phyloP scores from a whole-genome alignment of 1,140 invertebrate species.

The Calliphora vicina region DNA sequence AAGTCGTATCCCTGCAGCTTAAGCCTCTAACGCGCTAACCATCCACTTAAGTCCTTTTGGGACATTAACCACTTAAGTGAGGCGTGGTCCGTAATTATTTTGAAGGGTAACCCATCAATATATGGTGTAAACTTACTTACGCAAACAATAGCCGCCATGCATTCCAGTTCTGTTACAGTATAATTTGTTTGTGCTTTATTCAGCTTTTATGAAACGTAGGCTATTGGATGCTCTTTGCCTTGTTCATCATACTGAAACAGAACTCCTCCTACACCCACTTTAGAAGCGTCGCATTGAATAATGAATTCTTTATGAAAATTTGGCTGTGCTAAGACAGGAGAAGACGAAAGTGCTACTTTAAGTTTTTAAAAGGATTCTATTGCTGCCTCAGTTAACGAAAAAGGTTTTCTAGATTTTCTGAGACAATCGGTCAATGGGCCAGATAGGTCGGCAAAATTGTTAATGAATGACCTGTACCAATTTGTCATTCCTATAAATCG shows the following conservation, averaged over 20 bases:
- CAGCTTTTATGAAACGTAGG: neutral
- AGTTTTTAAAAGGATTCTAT: constrained; percentile 39
- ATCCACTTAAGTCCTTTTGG: constrained; percentile 55
- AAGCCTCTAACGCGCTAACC: constrained; percentile 51
- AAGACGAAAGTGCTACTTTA: constrained; percentile 36
- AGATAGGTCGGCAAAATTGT: constrained; percentile 48
- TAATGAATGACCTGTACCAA: constrained; percentile 59
- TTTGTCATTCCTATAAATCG: too few relatives aligned
- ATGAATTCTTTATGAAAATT: constrained; percentile 42
- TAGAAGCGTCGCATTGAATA: constrained; percentile 39
- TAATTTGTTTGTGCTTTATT: neutral
- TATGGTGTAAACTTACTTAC: constrained; percentile 17
- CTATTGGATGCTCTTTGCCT: neutral
- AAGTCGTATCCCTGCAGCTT: constrained; percentile 39
- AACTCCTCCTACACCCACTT: constrained; percentile 39
- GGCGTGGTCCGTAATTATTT: constrained; percentile 51
- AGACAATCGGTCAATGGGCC: constrained; percentile 45
- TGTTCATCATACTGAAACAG: neutral
- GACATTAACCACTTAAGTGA: constrained; percentile 49
- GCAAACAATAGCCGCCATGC: neutral
- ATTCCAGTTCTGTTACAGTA: constrained; percentile 2
- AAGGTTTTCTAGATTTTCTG: neutral
- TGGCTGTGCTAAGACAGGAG: constrained; percentile 43
- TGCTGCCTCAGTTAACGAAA: constrained; percentile 15
- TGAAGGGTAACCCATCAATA: constrained; percentile 48